A percentile compares a stretch with the other conserved stretches of the same genome.
These are phyloP conservation scores for Pipa parva DNA, from an alignment of 2,113 vertebrate genomes.

Conservation along the genomic window DNA sequence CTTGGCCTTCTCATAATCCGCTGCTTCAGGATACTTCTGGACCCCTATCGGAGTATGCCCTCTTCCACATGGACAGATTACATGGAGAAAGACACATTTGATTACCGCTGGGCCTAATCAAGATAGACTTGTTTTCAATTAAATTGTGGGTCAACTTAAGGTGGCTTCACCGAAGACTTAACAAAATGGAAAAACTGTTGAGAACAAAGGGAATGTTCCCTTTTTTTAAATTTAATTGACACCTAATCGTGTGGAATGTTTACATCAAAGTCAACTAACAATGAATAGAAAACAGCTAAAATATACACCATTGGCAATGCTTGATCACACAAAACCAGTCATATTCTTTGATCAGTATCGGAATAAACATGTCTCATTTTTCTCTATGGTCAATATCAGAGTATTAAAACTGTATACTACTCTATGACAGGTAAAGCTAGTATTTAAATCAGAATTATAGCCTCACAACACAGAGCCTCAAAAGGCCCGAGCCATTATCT, in stretches of 20 bases:
- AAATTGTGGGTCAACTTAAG: not conserved
- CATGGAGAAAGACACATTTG: slow-evolving; percentile 77
- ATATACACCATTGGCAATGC: too few relatives aligned
- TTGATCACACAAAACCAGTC: too few relatives aligned
- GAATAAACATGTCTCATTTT: too few relatives aligned
- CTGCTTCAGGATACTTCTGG: slow-evolving; percentile 77
- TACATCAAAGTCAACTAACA: slow-evolving; percentile 5
- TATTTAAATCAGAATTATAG: too few relatives aligned
- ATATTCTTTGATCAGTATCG: too few relatives aligned
- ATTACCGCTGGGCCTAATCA: slow-evolving; percentile 72
- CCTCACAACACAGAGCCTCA: too few relatives aligned
- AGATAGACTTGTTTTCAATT: not conserved
- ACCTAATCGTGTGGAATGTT: slow-evolving; percentile 29
- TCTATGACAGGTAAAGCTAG: too few relatives aligned
- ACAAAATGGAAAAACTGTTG: not conserved
- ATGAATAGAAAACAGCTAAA: too few relatives aligned
- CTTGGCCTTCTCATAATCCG: slow-evolving; percentile 75
- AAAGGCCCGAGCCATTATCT: too few relatives aligned
- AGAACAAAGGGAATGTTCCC: not conserved
- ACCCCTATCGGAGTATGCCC: slow-evolving; percentile 78
- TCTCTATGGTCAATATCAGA: too few relatives aligned
- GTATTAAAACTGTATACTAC: too few relatives aligned
- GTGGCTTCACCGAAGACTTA: too few relatives aligned
- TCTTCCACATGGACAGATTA: slow-evolving; percentile 79
- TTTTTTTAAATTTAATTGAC: not conserved